These are phyloP conservation scores for Nanorana parkeri DNA, from an alignment of 2,113 vertebrate genomes.

Conservation along the genomic window DNA sequence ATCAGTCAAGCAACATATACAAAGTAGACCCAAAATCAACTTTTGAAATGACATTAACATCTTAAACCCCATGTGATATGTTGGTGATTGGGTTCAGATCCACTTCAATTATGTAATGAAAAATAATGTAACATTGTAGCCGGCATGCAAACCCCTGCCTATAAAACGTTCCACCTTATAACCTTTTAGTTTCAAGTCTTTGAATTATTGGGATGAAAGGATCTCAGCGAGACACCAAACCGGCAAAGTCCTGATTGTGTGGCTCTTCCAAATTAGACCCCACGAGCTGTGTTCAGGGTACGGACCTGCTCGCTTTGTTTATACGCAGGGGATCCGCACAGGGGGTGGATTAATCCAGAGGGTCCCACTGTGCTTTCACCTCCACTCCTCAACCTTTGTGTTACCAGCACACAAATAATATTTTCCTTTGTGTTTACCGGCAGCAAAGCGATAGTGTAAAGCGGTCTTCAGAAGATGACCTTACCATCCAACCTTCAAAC, in stretches of 20 bases:
- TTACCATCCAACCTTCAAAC: not conserved
- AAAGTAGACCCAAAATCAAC: too few relatives aligned
- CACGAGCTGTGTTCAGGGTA: not conserved
- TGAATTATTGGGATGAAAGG: constrained; percentile 9
- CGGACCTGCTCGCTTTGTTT: not conserved
- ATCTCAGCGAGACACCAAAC: not conserved
- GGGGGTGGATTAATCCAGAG: constrained; percentile 17
- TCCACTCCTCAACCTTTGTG: not conserved
- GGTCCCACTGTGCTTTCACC: not conserved
- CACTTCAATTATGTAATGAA: too few relatives aligned
- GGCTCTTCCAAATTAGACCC: not conserved
- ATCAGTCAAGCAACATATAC: too few relatives aligned
- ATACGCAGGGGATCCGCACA: not conserved
- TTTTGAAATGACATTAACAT: too few relatives aligned
- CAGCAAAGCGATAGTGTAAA: not conserved
- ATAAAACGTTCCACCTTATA: constrained; percentile 1
- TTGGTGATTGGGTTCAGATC: too few relatives aligned
- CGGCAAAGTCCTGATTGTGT: not conserved
- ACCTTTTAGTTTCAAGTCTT: not conserved
- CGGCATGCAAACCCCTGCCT: too few relatives aligned
- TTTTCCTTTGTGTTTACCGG: not conserved
- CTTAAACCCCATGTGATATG: too few relatives aligned
- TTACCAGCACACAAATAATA: not conserved
- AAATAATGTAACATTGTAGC: too few relatives aligned
- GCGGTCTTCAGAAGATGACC: not conserved